phyloP scores from a whole-genome alignment of 2,797 vertebrate species.

The Neosilurus mollespiculum region DNA sequence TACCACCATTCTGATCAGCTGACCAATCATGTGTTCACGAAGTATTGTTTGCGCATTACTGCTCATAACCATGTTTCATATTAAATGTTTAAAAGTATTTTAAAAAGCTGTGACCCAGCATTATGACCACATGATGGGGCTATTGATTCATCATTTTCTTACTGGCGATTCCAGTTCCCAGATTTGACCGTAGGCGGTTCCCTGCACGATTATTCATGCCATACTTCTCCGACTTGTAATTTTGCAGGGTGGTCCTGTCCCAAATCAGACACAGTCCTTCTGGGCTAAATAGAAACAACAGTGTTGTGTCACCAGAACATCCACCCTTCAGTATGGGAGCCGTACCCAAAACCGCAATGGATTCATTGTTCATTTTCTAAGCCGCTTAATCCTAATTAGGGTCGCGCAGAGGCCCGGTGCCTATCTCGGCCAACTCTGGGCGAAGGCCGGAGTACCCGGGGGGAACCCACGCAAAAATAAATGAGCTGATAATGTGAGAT shows the following conservation, averaged over 20 bases:
- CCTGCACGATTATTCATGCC: not conserved
- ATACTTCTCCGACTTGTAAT: not conserved
- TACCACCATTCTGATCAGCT: not conserved
- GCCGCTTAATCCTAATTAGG: no score
- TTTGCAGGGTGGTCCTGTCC: not conserved
- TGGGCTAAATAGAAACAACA: not conserved
- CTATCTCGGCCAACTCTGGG: no score
- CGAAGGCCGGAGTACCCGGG: no score
- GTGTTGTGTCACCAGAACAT: not conserved
- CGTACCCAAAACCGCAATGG: not conserved
- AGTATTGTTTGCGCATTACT: not conserved
- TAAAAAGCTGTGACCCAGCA: not conserved
- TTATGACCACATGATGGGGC: conserved; percentile 59
- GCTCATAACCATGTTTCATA: not conserved
- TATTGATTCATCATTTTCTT: conserved; percentile 26
- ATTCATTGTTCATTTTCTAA: not conserved
- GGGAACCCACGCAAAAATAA: no score
- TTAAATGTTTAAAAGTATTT: not conserved
- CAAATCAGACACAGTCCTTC: not conserved
- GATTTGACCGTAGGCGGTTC: not conserved
- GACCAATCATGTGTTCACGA: not conserved
- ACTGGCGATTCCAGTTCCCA: not conserved
- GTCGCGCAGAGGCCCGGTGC: no score
- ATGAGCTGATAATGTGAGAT: no score
- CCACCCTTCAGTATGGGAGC: not conserved